These are phyloP conservation scores for Pandemis heparana DNA, from an alignment of 2,888 invertebrate genomes.

Conservation along the genomic window DNA sequence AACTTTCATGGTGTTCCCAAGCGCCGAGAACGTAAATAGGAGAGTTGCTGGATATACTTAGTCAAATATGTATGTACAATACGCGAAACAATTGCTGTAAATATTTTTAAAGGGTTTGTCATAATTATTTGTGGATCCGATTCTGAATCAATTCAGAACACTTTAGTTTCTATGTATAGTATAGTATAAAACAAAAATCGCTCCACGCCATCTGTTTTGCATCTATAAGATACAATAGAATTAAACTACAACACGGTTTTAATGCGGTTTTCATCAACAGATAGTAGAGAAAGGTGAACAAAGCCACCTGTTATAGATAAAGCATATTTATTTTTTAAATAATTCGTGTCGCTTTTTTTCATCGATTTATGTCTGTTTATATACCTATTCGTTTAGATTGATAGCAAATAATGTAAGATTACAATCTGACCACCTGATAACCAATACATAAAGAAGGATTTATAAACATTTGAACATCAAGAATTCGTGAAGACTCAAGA, in stretches of 20 bases:
- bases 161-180: too few relatives aligned
- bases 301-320: neutral
- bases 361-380: neutral
- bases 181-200: too few relatives aligned
- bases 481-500: neutral
- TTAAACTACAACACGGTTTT: too few relatives aligned
- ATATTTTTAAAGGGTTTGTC: too few relatives aligned
- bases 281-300: too few relatives aligned
- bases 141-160: too few relatives aligned
- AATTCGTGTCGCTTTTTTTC: too few relatives aligned
- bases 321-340: neutral
- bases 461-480: neutral
- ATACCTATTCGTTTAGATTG: neutral
- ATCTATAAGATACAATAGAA: too few relatives aligned
- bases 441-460: constrained; percentile 14
- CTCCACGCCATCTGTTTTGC: too few relatives aligned
- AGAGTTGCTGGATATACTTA: neutral
- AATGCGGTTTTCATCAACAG: too few relatives aligned
- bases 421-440: constrained; percentile 4
- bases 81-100: neutral
- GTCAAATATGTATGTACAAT: neutral
- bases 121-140: too few relatives aligned
- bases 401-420: constrained; percentile 13
- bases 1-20: constrained; percentile 34
- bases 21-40: constrained; percentile 4